Evolutionary conservation across 2,797 vertebrate species (phyloP).

Genomic region (Rhincodon typus): DNA sequence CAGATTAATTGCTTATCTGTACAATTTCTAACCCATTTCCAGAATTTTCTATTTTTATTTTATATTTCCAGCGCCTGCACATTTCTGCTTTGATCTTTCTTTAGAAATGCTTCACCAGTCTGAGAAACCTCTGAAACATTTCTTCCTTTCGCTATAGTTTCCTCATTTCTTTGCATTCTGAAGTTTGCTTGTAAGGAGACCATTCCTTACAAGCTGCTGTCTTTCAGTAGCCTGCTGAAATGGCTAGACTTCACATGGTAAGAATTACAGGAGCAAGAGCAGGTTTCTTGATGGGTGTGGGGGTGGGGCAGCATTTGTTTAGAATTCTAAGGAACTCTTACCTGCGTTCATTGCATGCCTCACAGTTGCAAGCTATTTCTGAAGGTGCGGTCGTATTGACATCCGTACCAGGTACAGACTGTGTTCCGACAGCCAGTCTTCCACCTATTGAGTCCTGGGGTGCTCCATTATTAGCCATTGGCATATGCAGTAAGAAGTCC

Average conservation of each 20-base stretch:
- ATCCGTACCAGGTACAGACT: conserved; percentile 71
- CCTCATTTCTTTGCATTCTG: not conserved
- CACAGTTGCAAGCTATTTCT: conserved; percentile 80
- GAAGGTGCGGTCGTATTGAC: conserved; percentile 64
- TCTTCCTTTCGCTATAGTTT: not conserved
- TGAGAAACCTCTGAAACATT: not conserved
- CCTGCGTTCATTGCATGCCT: conserved; percentile 90
- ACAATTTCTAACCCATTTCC: too few species aligned
- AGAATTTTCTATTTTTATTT: too few species aligned
- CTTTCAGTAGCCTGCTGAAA: not conserved
- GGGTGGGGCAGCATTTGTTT: not conserved
- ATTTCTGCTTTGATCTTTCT: not conserved
- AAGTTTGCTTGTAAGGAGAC: not conserved
- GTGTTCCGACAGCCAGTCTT: conserved; percentile 68
- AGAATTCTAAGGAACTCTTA: conserved; percentile 44
- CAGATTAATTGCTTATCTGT: too few species aligned
- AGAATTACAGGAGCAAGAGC: not conserved
- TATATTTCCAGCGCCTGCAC: too few species aligned
- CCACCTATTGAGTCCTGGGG: conserved; percentile 70
- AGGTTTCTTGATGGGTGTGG: not conserved
- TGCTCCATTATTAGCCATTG: conserved; percentile 71
- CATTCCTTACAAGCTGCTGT: not conserved
- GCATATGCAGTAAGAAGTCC: conserved; percentile 90
- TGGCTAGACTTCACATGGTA: not conserved
- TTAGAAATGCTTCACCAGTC: not conserved